phyloP scores from a whole-genome alignment of 1,140 invertebrate species.

The Harpegnathos saltator region DNA sequence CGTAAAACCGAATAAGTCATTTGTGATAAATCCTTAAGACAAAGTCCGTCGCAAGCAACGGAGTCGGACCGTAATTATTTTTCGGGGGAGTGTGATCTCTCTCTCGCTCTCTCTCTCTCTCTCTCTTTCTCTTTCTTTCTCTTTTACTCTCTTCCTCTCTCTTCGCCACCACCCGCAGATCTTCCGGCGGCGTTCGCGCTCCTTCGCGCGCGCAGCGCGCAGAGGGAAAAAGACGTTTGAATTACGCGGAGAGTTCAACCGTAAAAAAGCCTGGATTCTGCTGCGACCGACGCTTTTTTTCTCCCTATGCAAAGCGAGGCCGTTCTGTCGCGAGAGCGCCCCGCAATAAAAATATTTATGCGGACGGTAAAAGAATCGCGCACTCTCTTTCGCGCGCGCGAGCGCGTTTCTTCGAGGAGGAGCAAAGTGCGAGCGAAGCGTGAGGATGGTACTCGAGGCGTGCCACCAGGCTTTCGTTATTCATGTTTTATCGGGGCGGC shows the following conservation, averaged over 20 bases:
- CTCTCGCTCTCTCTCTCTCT: neutral
- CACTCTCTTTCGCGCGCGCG: no score
- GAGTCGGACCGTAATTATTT: slow-evolving; percentile 33
- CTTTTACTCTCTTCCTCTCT: no score
- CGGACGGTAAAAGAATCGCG: slow-evolving; percentile 70
- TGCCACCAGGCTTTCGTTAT: neutral
- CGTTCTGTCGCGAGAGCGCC: slow-evolving; percentile 70
- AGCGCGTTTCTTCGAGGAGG: slow-evolving; percentile 42
- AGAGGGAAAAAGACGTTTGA: slow-evolving; percentile 59
- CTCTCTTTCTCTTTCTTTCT: no score
- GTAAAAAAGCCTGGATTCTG: slow-evolving; percentile 63
- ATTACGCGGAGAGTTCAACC: slow-evolving; percentile 72
- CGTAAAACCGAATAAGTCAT: no score
- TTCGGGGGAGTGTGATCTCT: neutral
- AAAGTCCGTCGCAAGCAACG: neutral
- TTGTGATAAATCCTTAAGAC: no score
- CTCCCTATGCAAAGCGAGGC: slow-evolving; percentile 66
- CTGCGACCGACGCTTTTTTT: slow-evolving; percentile 60
- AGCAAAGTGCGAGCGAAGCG: neutral
- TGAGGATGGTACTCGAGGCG: slow-evolving; percentile 6
- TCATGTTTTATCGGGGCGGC: no score
- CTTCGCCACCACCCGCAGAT: neutral
- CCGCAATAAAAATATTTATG: slow-evolving; percentile 80
- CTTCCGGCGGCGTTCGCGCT: neutral
- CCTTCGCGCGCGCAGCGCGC: slow-evolving; percentile 28